A percentile compares a stretch with the other conserved stretches of the same genome.
Conservation (phyloP, 2,888 invertebrate genomes). For the Masnerella sp. region DNA sequence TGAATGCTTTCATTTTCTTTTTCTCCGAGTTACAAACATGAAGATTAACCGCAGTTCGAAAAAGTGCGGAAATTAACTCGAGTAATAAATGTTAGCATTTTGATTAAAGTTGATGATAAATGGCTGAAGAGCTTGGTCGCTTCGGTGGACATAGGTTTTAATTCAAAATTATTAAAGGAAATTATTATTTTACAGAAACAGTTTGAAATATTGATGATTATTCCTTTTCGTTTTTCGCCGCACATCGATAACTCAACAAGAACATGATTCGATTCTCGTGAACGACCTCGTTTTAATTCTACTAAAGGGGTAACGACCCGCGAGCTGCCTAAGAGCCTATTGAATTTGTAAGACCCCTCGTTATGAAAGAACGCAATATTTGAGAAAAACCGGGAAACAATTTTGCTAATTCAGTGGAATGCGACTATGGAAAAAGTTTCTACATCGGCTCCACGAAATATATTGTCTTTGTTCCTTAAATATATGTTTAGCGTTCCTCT, state of each 20-base stretch:
- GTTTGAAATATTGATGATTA: conserved; percentile 1
- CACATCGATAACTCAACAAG: conserved; percentile 10
- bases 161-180: too few species aligned
- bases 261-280: conserved; percentile 20
- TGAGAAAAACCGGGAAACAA: background rate
- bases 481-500: background rate
- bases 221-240: background rate
- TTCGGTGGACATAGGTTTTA: too few species aligned
- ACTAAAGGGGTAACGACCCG: conserved; percentile 30
- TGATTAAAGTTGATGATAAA: too few species aligned
- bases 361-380: conserved; percentile 3
- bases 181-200: too few species aligned
- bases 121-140: too few species aligned
- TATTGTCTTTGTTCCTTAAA: conserved; percentile 43
- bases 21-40: conserved; percentile 1
- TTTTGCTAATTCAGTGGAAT: conserved; percentile 10
- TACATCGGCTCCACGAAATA: conserved; percentile 9
- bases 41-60: conserved; percentile 5
- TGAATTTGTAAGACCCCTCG: conserved; percentile 21
- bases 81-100: too few species aligned
- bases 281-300: conserved; percentile 23
- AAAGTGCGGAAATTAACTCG: background rate
- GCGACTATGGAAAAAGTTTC: background rate
- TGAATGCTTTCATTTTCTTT: conserved; percentile 10
- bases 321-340: conserved; percentile 19